These are phyloP conservation scores for Leucoraja ocellata DNA, from an alignment of 2,797 vertebrate genomes.

Conservation along the genomic window DNA sequence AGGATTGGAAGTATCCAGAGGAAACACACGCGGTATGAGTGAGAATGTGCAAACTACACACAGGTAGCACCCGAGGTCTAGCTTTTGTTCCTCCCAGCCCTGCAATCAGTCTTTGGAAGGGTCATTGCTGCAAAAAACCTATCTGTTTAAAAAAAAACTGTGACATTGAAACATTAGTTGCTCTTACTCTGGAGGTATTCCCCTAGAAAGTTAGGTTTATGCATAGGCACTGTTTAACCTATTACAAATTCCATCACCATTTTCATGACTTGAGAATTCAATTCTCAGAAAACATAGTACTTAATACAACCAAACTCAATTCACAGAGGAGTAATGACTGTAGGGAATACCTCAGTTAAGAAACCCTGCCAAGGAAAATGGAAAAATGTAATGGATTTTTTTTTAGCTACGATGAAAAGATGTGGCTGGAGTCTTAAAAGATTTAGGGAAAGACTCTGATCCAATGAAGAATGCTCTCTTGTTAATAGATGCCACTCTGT, in stretches of 20 bases:
- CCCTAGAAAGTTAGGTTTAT: background rate
- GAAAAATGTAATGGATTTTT: slow-evolving; percentile 8
- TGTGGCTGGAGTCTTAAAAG: slow-evolving; percentile 8
- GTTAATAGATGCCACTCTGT: background rate
- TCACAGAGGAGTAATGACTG: background rate
- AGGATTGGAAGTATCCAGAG: no score
- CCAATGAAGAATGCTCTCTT: background rate
- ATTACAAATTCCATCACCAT: background rate
- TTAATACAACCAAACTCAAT: background rate
- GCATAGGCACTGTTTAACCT: background rate
- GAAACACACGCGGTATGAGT: no score
- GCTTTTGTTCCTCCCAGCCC: no score
- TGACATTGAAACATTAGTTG: background rate
- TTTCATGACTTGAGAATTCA: slow-evolving; percentile 25
- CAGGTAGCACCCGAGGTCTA: no score
- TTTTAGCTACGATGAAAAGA: background rate
- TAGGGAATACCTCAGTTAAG: background rate
- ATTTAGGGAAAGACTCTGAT: background rate
- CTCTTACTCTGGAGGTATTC: no score
- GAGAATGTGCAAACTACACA: no score
- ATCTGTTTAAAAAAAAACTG: background rate
- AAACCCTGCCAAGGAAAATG: background rate
- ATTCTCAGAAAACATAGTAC: background rate
- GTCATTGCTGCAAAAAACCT: no score
- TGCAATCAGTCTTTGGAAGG: no score